Conservation (phyloP, 2,888 invertebrate species). For the Saturnia japonica region DNA sequence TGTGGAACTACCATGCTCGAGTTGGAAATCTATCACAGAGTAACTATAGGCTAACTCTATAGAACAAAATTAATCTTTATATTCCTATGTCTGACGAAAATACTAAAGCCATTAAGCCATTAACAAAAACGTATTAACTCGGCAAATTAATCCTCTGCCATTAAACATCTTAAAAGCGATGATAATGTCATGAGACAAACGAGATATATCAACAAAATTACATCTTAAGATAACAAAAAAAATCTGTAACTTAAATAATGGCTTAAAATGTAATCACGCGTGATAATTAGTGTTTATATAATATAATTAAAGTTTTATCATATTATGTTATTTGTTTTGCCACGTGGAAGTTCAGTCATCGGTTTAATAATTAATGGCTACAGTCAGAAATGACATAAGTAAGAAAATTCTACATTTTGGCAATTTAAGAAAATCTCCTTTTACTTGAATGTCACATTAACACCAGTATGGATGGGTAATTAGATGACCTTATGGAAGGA, state of each 20-base stretch:
- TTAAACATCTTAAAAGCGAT: neutral
- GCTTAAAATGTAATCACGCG: neutral
- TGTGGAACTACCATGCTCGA: too few species aligned
- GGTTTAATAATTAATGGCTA: neutral
- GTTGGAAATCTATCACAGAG: too few species aligned
- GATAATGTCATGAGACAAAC: neutral
- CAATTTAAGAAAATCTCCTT: neutral
- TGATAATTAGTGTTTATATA: neutral
- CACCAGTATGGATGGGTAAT: neutral
- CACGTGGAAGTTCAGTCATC: neutral
- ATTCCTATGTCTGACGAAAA: too few species aligned
- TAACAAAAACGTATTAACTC: too few species aligned
- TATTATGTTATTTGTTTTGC: conserved; percentile 5
- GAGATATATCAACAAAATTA: neutral
- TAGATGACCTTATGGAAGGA: neutral
- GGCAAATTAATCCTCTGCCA: neutral
- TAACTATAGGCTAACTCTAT: too few species aligned
- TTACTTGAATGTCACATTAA: neutral
- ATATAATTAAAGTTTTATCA: neutral
- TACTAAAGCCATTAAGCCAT: too few species aligned
- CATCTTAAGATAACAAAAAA: neutral
- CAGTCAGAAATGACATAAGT: neutral
- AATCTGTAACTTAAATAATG: neutral
- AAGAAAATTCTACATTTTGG: neutral
- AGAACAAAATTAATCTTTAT: too few species aligned